A percentile compares a stretch with the other conserved stretches of the same genome.
phyloP scores from a whole-genome alignment of 2,113 vertebrate species.

The Dendropsophus ebraccatus region DNA sequence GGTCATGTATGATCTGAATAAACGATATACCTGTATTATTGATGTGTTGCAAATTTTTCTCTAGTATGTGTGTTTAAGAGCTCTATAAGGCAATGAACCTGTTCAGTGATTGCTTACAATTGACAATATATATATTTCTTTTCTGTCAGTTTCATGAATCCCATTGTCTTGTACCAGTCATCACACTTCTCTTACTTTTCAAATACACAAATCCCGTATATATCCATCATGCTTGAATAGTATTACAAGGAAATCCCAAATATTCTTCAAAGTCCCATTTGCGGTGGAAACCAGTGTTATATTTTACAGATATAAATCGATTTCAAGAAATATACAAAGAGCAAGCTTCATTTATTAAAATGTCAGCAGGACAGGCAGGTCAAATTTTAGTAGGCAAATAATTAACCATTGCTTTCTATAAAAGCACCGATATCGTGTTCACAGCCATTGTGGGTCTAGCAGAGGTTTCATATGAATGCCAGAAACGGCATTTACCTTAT shows the following conservation, averaged over 20 bases:
- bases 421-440: slow-evolving; percentile 18
- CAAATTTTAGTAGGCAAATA: neutral
- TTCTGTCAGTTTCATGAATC: neutral
- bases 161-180: slow-evolving; percentile 10
- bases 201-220: slow-evolving; percentile 22
- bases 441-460: neutral
- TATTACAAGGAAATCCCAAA: neutral
- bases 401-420: slow-evolving; percentile 8
- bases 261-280: neutral
- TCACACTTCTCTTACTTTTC: neutral
- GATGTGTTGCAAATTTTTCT: too few relatives aligned
- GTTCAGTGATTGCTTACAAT: neutral
- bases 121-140: neutral
- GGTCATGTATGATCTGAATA: too few relatives aligned
- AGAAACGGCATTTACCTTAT: neutral
- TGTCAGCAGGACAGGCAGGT: slow-evolving; percentile 23
- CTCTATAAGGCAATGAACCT: neutral
- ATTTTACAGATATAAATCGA: slow-evolving; percentile 47
- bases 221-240: slow-evolving; percentile 40
- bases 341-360: slow-evolving; percentile 45
- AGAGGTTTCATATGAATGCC: neutral
- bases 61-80: too few relatives aligned
- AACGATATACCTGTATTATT: too few relatives aligned
- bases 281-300: neutral
- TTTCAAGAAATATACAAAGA: slow-evolving; percentile 46